Evolutionary conservation across 2,797 vertebrate genomes (phyloP).

Genomic region (Clamator glandarius): DNA sequence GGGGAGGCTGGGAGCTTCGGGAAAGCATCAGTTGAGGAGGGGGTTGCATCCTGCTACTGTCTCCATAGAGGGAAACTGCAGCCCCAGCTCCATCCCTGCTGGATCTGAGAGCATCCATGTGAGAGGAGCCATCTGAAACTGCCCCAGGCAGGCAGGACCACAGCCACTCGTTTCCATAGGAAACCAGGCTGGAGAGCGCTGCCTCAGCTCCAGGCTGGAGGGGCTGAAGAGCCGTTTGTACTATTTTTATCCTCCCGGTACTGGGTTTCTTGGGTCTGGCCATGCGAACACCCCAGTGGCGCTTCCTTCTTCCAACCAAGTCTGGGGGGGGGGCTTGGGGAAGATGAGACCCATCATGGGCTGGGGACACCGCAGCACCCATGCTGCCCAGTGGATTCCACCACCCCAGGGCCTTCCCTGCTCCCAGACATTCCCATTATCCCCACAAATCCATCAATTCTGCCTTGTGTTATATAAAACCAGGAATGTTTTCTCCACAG

Average conservation of each 20-base stretch:
- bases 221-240: neutral
- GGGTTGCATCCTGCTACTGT: neutral
- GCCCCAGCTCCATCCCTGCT: neutral
- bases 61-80: rapidly evolving
- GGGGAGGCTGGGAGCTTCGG: neutral
- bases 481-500: rapidly evolving
- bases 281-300: rapidly evolving
- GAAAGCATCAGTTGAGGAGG: neutral
- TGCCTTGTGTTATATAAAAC: rapidly evolving
- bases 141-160: neutral
- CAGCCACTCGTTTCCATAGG: conserved; percentile 43
- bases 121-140: rapidly evolving
- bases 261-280: neutral
- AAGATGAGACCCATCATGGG: no score
- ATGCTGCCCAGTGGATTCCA: rapidly evolving
- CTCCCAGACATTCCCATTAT: rapidly evolving
- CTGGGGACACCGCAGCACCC: neutral
- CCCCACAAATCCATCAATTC: neutral
- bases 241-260: neutral
- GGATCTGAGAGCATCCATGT: neutral
- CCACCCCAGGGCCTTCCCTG: rapidly evolving
- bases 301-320: rapidly evolving
- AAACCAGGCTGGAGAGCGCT: conserved; percentile 4
- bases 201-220: conserved; percentile 3
- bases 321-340: rapidly evolving